These are phyloP conservation scores for Anthophora plumipes DNA, from an alignment of 2,888 invertebrate genomes.

Conservation along the genomic window DNA sequence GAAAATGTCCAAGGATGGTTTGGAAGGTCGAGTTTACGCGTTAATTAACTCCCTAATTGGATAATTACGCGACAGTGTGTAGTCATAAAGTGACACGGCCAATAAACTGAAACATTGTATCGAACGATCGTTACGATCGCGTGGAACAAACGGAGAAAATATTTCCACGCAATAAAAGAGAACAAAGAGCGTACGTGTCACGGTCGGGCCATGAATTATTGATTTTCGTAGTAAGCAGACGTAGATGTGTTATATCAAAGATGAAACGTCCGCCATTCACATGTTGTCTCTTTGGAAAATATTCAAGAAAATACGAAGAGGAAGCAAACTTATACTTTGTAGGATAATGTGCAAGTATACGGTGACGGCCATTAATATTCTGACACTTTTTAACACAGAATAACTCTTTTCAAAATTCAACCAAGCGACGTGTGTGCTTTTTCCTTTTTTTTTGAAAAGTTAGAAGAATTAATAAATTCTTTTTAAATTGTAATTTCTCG, in stretches of 20 bases:
- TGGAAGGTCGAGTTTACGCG: conserved; percentile 18
- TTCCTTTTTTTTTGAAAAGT: no score
- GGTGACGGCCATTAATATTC: no score
- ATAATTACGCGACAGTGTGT: conserved; percentile 42
- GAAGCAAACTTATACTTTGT: no score
- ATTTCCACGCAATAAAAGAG: conserved; percentile 26
- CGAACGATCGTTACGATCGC: conserved; percentile 29
- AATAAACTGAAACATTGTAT: conserved; percentile 39
- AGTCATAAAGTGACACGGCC: conserved; percentile 38
- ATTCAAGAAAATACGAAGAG: no score
- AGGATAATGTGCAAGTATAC: no score
- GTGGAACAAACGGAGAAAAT: conserved; percentile 36
- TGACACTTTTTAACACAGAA: no score
- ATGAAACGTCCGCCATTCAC: no score
- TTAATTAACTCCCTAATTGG: conserved; percentile 44
- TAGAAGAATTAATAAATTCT: no score
- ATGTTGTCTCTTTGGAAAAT: no score
- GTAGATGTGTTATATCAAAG: background rate
- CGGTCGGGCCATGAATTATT: conserved; percentile 18
- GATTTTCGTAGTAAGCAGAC: background rate
- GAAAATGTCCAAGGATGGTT: conserved; percentile 12
- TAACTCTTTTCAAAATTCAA: no score
- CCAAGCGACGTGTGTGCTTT: no score
- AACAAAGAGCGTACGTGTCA: conserved; percentile 31
- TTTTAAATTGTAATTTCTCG: no score